These are phyloP conservation scores for Anorthoa munda DNA, from an alignment of 2,888 invertebrate genomes.

Conservation along the genomic window DNA sequence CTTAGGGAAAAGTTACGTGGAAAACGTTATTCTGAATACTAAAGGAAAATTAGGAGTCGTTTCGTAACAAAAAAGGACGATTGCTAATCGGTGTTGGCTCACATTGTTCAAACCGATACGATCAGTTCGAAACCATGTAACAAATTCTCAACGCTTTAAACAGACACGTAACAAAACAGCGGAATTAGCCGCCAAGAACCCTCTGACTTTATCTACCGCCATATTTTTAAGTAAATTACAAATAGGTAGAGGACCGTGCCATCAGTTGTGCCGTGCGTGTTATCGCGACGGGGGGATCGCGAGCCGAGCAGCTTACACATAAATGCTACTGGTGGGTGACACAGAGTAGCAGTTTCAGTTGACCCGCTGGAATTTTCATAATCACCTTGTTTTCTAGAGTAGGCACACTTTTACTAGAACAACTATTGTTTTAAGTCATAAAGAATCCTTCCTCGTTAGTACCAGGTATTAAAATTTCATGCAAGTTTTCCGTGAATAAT, in stretches of 20 bases:
- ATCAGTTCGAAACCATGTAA: conserved; percentile 66
- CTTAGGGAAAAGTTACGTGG: conserved; percentile 47
- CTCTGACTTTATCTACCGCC: conserved; percentile 83
- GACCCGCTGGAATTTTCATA: not conserved
- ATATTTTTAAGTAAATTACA: conserved; percentile 91
- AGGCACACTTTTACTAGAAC: not conserved
- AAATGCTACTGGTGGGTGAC: conserved; percentile 63
- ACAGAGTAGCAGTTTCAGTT: conserved; percentile 63
- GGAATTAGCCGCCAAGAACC: conserved; percentile 83
- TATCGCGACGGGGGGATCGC: conserved; percentile 88
- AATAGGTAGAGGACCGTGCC: conserved; percentile 86
- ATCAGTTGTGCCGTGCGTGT: conserved; percentile 88
- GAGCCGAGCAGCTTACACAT: conserved; percentile 77
- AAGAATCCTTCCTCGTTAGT: not conserved
- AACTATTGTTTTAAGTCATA: not conserved
- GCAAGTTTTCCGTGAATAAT: not conserved
- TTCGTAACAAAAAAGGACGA: conserved; percentile 43
- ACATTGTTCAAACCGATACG: conserved; percentile 53
- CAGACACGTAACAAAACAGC: conserved; percentile 77
- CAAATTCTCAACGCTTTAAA: conserved; percentile 75
- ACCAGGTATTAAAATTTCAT: not conserved
- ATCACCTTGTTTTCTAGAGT: not conserved
- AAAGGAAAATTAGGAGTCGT: conserved; percentile 46
- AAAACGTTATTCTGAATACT: conserved; percentile 44
- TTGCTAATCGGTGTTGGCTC: conserved; percentile 54